Conservation (phyloP, 2,113 vertebrate species). For the Neolamprologus sp. region DNA sequence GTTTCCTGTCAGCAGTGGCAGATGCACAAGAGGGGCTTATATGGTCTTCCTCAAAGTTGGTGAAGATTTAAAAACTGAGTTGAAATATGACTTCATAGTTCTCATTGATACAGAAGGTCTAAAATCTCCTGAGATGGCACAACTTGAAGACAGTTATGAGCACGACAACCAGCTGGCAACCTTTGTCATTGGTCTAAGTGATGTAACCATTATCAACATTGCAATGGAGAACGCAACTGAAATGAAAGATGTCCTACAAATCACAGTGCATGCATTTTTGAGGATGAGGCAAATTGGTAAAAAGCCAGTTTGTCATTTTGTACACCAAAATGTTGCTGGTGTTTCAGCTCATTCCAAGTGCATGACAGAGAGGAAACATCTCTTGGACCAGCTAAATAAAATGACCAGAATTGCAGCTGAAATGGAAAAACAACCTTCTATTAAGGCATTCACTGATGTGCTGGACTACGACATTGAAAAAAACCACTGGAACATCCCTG, state of each 20-base stretch:
- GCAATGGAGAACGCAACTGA: constrained; percentile 40
- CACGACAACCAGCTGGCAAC: constrained; percentile 75
- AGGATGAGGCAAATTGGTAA: constrained; percentile 62
- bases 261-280: constrained; percentile 44
- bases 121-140: constrained; percentile 23
- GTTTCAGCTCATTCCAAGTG: constrained; percentile 52
- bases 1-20: constrained; percentile 70
- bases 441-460: constrained; percentile 47
- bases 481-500: constrained; percentile 63
- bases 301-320: constrained; percentile 69
- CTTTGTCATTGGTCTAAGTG: constrained; percentile 73
- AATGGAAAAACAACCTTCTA: constrained; percentile 50
- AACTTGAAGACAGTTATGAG: constrained; percentile 33
- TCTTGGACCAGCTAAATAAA: constrained; percentile 60
- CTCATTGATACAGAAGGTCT: constrained; percentile 61
- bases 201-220: constrained; percentile 68
- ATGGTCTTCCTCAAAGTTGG: constrained; percentile 47
- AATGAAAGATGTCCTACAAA: constrained; percentile 57
- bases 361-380: constrained; percentile 40
- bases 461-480: constrained; percentile 41
- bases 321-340: constrained; percentile 70
- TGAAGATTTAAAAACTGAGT: constrained; percentile 7
- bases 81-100: constrained; percentile 58
- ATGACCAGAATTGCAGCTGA: constrained; percentile 52
- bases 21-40: constrained; percentile 69